Evolutionary conservation across 2,888 invertebrate species (phyloP).

Genomic region (Deroplatys truncata): DNA sequence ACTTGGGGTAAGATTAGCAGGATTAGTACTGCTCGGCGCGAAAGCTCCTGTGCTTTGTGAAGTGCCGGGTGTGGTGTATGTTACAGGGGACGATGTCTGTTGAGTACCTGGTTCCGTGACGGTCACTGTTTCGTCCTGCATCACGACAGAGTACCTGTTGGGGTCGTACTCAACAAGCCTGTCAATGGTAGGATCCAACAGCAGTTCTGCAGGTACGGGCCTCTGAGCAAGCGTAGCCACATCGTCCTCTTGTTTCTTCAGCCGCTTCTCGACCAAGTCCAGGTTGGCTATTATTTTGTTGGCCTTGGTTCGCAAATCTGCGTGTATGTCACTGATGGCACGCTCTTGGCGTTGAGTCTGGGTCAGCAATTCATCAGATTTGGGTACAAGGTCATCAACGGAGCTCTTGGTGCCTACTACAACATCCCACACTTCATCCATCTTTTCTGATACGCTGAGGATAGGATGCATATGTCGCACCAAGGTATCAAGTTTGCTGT

Average conservation of each 20-base stretch:
- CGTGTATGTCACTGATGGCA: conserved; percentile 81
- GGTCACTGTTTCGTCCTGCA: conserved; percentile 8
- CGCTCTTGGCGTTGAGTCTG: conserved; percentile 84
- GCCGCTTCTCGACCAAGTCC: conserved; percentile 73
- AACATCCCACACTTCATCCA: conserved; percentile 89
- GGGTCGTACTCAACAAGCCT: conserved; percentile 74
- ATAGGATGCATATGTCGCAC: conserved; percentile 81
- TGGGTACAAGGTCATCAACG: conserved; percentile 79
- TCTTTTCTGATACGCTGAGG: conserved; percentile 80
- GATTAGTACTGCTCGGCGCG: conserved; percentile 32
- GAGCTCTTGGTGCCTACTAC: conserved; percentile 85
- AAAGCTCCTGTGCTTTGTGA: conserved; percentile 37
- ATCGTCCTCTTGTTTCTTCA: conserved; percentile 82
- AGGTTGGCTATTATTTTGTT: conserved; percentile 84
- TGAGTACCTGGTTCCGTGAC: conserved; percentile 20
- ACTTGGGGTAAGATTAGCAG: conserved; percentile 33
- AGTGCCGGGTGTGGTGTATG: conserved; percentile 43
- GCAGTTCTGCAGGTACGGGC: conserved; percentile 68
- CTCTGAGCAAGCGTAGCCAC: conserved; percentile 73
- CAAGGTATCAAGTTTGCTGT: conserved; percentile 74
- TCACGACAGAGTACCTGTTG: conserved; percentile 52
- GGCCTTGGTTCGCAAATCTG: conserved; percentile 73
- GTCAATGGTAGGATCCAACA: conserved; percentile 74
- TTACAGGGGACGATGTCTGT: conserved; percentile 16
- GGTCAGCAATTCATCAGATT: conserved; percentile 78